A percentile compares a stretch with the other conserved stretches of the same genome.
Conservation (phyloP, 1,140 invertebrate genomes). For the Sipha flava region DNA sequence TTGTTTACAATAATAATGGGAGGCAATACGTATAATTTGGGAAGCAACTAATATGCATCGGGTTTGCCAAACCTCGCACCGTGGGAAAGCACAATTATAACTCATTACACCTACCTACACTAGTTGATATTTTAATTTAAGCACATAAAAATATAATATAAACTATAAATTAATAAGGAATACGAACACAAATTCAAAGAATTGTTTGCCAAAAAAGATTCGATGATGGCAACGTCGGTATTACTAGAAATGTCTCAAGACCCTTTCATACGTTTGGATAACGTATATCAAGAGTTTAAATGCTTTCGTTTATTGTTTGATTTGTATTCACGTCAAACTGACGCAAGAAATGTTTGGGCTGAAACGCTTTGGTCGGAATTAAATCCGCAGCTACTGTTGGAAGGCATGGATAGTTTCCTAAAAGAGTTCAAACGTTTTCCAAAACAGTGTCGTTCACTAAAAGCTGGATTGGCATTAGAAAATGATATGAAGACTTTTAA, state of each 20-base stretch:
- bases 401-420: slow-evolving; percentile 77
- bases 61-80: too few species aligned
- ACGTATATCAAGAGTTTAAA: slow-evolving; percentile 62
- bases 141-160: not conserved
- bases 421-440: slow-evolving; percentile 64
- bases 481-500: slow-evolving; percentile 80
- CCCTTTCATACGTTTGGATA: slow-evolving; percentile 28
- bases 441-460: slow-evolving; percentile 48
- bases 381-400: slow-evolving; percentile 69
- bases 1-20: too few species aligned
- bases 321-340: slow-evolving; percentile 68
- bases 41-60: too few species aligned
- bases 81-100: too few species aligned
- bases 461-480: slow-evolving; percentile 60
- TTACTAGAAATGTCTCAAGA: not conserved
- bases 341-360: slow-evolving; percentile 66
- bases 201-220: not conserved
- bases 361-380: slow-evolving; percentile 79
- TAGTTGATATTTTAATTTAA: not conserved
- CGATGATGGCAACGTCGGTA: not conserved
- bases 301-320: slow-evolving; percentile 64
- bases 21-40: too few species aligned
- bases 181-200: not conserved
- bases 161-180: not conserved
- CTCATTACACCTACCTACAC: not conserved